These are phyloP conservation scores for Dinothrombium tinctorium DNA, from an alignment of 1,140 invertebrate species.

Conservation along the genomic window DNA sequence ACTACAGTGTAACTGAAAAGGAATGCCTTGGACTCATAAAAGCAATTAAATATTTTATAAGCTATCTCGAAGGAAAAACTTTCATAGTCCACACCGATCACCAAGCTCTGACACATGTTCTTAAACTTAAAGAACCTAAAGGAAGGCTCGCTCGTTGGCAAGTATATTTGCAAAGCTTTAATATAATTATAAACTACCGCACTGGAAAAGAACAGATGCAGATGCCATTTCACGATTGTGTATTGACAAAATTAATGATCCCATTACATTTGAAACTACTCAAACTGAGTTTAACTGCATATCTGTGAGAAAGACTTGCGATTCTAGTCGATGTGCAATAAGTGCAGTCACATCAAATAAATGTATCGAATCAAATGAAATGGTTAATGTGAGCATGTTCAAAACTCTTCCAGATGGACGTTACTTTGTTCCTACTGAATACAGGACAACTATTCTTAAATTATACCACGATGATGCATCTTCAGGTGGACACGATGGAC, in stretches of 20 bases:
- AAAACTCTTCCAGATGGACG: not conserved
- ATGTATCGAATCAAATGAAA: not conserved
- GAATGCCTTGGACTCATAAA: not conserved
- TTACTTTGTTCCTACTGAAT: not conserved
- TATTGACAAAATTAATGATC: too few species aligned
- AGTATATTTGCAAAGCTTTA: not conserved
- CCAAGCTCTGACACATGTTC: not conserved
- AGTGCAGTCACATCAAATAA: too few species aligned
- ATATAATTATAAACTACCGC: not conserved
- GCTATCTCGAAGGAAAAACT: not conserved
- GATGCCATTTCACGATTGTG: not conserved
- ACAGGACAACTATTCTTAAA: not conserved
- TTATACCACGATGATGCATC: not conserved
- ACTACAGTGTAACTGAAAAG: not conserved
- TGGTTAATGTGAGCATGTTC: not conserved
- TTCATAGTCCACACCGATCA: constrained; percentile 1
- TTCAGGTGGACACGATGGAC: constrained; percentile 1
- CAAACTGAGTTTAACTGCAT: too few species aligned
- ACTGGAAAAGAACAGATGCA: not conserved
- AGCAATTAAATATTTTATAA: constrained; percentile 2
- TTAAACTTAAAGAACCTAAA: not conserved
- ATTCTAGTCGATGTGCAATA: too few species aligned
- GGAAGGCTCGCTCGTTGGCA: not conserved
- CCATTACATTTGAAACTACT: too few species aligned
- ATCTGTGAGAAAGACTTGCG: too few species aligned